Evolutionary conservation across 1,140 invertebrate species (phyloP), one percentile per base, ranked within the genome.

Genomic region (Temnothorax nylanderi): DNA sequence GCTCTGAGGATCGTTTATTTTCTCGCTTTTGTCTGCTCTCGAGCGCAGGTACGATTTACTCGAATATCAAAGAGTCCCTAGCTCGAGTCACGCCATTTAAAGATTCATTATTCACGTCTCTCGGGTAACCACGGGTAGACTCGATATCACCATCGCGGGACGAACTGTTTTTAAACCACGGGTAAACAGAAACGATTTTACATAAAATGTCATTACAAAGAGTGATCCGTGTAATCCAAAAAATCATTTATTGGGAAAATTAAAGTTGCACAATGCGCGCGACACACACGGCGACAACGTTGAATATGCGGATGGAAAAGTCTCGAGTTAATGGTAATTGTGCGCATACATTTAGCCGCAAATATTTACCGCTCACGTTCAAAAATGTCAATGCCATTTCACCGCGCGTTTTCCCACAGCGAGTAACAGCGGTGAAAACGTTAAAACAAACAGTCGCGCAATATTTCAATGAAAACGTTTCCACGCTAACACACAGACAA

Each of bases 381-480:
- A 71, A 49, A 84, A 84, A 84, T 84, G 80, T 75, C 80, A 84
- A 84, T 84, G 80, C 80, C 69, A 62, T 74, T 84, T 58, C 26
- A 18, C 69, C 69, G 56, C 26, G 54, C 54, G 41, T 69, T 71
- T 81, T n/a, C 51, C 49, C 47, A 26, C 64, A n/a, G 51, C 26
- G 78, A 41, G 62, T 71, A 81, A 71, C 65, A 67, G 65, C 64
- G 26, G 51, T 71, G 34, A 56, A 60, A 84, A 74, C 44, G 80
- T 75, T 84, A 84, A 84, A 84, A 84, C 72, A 84, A 84, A 84
- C 80, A 84, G 69, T 37, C 80, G 69, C 80, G 80, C 69, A 84
- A 84, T 84, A 84, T 84, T 84, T 84, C 80, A 84, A 75, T 84
- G 69, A 84, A 75, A 84, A 60, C 80, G 54, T 58, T 82, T 82